A percentile compares a stretch with the other conserved stretches of the same genome.
phyloP scores from a whole-genome alignment of 2,888 invertebrate genomes.

The Nudaria mundana region DNA sequence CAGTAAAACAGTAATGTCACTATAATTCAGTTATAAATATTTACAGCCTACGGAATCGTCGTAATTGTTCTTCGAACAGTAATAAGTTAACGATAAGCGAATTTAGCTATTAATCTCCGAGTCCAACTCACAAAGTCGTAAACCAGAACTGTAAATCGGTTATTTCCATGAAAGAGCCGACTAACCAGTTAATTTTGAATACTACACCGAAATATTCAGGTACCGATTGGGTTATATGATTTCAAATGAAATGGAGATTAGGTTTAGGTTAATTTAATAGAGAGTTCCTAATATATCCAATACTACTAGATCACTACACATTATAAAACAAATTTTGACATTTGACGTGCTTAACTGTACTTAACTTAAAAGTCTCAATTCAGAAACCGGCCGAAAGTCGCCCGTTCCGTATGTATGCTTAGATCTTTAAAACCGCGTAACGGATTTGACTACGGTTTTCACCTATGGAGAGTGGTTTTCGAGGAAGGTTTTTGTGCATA shows the following conservation, averaged over 20 bases:
- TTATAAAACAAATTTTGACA: too few relatives aligned
- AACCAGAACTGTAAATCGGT: constrained; percentile 17
- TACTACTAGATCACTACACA: too few relatives aligned
- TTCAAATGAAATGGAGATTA: neutral
- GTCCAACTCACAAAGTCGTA: constrained; percentile 23
- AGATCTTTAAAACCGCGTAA: too few relatives aligned
- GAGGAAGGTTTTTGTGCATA: too few relatives aligned
- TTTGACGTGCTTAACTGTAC: too few relatives aligned
- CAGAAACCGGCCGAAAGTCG: too few relatives aligned
- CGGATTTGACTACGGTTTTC: too few relatives aligned
- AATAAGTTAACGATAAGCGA: constrained; percentile 12
- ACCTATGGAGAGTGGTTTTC: too few relatives aligned
- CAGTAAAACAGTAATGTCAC: neutral
- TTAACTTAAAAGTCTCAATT: too few relatives aligned
- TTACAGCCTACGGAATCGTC: constrained; percentile 1
- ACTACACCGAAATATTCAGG: constrained; percentile 16
- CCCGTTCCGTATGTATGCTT: too few relatives aligned
- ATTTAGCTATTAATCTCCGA: constrained; percentile 16
- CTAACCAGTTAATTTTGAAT: constrained; percentile 19
- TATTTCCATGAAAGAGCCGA: constrained; percentile 4
- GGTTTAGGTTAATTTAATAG: too few relatives aligned
- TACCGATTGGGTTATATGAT: neutral
- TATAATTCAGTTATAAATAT: neutral
- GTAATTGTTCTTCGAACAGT: neutral
- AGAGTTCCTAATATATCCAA: neutral